Conservation (phyloP, 2,797 vertebrate species). For the Pteronotus mesoamericanus region DNA sequence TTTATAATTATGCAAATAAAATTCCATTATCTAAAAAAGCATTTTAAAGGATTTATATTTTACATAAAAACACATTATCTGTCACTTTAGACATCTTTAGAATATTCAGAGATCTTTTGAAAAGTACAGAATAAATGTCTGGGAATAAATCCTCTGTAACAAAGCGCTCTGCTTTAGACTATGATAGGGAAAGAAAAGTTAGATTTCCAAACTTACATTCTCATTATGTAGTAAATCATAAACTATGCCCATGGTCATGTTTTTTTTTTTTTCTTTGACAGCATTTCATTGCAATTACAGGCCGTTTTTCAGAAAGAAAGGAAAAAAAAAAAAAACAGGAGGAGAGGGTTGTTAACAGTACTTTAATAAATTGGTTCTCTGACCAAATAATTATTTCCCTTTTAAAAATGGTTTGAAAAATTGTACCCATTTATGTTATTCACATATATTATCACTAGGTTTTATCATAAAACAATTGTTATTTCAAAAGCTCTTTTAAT, state of each 20-base stretch:
- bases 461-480: slow-evolving; percentile 1
- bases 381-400: slow-evolving; percentile 21
- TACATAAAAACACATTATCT: slow-evolving; percentile 37
- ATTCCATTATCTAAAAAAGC: slow-evolving; percentile 55
- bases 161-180: neutral
- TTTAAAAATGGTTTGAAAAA: neutral
- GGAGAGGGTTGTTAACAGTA: neutral
- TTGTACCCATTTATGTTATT: neutral
- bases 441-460: neutral
- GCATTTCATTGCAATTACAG: slow-evolving; percentile 1
- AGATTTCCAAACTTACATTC: neutral
- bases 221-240: neutral
- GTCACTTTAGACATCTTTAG: slow-evolving; percentile 58
- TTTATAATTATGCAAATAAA: slow-evolving; percentile 46
- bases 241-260: neutral
- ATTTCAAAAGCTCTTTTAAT: slow-evolving; percentile 12
- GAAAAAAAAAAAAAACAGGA: neutral
- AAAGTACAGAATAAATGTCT: slow-evolving; percentile 46
- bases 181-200: neutral
- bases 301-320: neutral
- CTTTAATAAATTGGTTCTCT: neutral
- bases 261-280: neutral
- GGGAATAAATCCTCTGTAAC: neutral
- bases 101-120: slow-evolving; percentile 39
- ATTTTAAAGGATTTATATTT: slow-evolving; percentile 58